These are phyloP conservation scores for Chloroclystis v-ata DNA, from an alignment of 2,888 invertebrate species.

Conservation along the genomic window DNA sequence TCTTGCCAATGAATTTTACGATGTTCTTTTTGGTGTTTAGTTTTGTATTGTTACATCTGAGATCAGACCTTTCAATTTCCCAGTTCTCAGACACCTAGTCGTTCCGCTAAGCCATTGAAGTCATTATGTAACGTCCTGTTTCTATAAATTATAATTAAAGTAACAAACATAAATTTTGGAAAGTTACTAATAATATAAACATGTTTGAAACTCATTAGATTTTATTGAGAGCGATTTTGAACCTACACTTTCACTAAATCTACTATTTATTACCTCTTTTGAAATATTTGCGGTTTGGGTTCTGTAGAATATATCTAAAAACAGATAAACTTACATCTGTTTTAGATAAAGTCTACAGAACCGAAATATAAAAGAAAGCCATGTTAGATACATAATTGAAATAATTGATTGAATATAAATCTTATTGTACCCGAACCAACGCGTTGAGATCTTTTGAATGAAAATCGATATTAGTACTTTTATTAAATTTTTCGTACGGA, in stretches of 20 bases:
- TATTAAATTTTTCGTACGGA: slow-evolving; percentile 9
- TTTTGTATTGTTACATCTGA: too few species aligned
- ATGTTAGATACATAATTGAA: too few species aligned
- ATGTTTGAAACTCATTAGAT: slow-evolving; percentile 22
- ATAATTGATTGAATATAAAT: neutral
- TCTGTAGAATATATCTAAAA: slow-evolving; percentile 4
- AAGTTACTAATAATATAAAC: slow-evolving; percentile 14
- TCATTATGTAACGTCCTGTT: neutral
- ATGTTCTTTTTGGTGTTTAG: too few species aligned
- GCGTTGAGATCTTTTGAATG: slow-evolving; percentile 8
- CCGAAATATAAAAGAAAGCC: too few species aligned
- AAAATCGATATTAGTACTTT: neutral
- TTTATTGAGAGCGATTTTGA: slow-evolving; percentile 24
- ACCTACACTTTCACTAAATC: slow-evolving; percentile 25
- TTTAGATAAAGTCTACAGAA: too few species aligned
- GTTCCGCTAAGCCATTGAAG: neutral
- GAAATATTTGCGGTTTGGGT: slow-evolving; percentile 17
- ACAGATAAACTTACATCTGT: too few species aligned
- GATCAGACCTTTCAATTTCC: too few species aligned
- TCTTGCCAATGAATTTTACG: too few species aligned
- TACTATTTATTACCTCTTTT: slow-evolving; percentile 19
- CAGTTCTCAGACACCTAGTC: too few species aligned
- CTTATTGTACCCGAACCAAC: neutral
- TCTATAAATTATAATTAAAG: neutral
- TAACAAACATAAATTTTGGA: slow-evolving; percentile 9